phyloP scores from a whole-genome alignment of 2,797 vertebrate genomes.

The Kryptopterus vitreolus region DNA sequence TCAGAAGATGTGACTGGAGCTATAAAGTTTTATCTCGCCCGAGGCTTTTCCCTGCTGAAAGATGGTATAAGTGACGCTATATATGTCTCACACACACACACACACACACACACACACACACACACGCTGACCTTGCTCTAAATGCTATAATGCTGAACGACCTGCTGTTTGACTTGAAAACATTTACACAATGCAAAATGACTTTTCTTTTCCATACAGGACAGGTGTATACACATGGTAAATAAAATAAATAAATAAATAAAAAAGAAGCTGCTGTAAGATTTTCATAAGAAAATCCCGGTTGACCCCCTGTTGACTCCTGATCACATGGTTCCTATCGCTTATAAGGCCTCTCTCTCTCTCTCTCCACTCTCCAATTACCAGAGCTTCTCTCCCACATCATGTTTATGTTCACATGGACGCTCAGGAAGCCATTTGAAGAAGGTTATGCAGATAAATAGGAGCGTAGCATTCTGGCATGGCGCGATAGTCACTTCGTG shows the following conservation, averaged over 20 bases:
- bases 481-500: slow-evolving; percentile 49
- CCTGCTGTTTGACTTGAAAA: neutral
- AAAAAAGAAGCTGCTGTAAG: too few species aligned
- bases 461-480: slow-evolving; percentile 52
- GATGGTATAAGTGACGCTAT: slow-evolving; percentile 36
- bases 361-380: slow-evolving; percentile 51
- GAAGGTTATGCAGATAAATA: slow-evolving; percentile 59
- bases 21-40: slow-evolving; percentile 57
- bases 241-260: too few species aligned
- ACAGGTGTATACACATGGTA: too few species aligned
- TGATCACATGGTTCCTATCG: slow-evolving; percentile 48
- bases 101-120: too few species aligned
- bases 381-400: slow-evolving; percentile 47
- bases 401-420: slow-evolving; percentile 60
- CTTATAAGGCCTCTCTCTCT: slow-evolving; percentile 41
- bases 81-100: slow-evolving; percentile 16
- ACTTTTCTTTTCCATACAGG: neutral
- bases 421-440: slow-evolving; percentile 59
- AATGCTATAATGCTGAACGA: neutral
- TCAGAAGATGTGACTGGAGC: slow-evolving; percentile 46
- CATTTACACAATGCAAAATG: neutral
- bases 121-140: neutral
- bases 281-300: slow-evolving; percentile 1
- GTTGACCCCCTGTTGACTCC: slow-evolving; percentile 33
- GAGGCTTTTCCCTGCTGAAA: slow-evolving; percentile 54